Base-by-base conservation (phyloP, 2,113 vertebrate genomes). In the Pteruthius melanotis region DNA sequence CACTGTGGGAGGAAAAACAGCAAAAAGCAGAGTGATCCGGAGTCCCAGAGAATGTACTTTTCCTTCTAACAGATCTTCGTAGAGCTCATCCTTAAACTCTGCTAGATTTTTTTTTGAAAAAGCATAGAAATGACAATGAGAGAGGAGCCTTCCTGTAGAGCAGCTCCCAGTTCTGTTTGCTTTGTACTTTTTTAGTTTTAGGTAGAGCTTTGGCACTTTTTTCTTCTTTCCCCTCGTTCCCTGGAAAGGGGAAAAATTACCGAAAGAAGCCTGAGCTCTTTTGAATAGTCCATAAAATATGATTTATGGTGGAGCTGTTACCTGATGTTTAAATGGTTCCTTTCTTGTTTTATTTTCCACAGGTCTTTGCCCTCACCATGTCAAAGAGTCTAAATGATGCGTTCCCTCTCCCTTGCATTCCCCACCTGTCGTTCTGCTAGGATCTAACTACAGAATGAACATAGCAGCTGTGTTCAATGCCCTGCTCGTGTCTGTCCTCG, bases 401-500 rank as follows among this genome's bases (percentile, higher is more conserved):
- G 63, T 64, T 44, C 77, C 90, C 52, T 86, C 76, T 92, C 90
- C 35, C 31, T 74, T 97, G 95, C 65, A 65, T 94, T 75, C 95
- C 84, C 78, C 80, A 77, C 94, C 97, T 87, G 47, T 78, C 95
- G 13, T 96, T 95, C 97, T 98, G 95, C 97, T 98, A 97, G 98
- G 97, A 70, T 93, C 97, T 71, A 89, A 96, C 95, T 98, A 90
- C 97, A 99, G 98, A 98, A 99, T 99, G 99, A 99, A 98, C 97
- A 97, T 99, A 80, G 99, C 99, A 1, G 98, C 98, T 0, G 98
- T 99, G 79, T 96, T 99, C 66, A 99, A 99, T 27, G 99, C 99
- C 66, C 98, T 99, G 74, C 98, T 99, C 63, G 99, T 99, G 84
- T 99, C 99, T 0, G 89, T 99, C 86, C 98, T 99, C 2, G 99